These are phyloP conservation scores for Myripristis murdjan DNA, from an alignment of 2,797 vertebrate species.

Conservation along the genomic window DNA sequence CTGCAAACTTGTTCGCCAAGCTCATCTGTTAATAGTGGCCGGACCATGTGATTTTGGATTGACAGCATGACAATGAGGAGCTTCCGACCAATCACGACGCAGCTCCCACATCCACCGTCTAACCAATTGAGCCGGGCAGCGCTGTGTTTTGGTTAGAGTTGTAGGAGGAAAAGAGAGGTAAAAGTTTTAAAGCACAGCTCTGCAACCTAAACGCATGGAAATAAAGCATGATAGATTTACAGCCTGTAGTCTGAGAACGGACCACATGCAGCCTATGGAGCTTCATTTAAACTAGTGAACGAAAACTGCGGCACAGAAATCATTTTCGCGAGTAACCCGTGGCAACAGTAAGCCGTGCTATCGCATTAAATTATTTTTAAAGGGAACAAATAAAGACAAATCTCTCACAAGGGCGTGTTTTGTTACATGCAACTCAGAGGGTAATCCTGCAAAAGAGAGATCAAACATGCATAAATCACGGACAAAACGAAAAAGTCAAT, in stretches of 20 bases:
- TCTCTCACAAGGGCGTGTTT: background rate
- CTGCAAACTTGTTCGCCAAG: slow-evolving; percentile 84
- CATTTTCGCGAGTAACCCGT: background rate
- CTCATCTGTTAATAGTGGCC: slow-evolving; percentile 86
- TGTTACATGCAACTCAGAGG: no score
- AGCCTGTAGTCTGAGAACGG: slow-evolving; percentile 4
- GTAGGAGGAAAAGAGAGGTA: slow-evolving; percentile 59
- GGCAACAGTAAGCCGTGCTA: background rate
- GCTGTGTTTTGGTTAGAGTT: slow-evolving; percentile 67
- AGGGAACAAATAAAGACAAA: background rate
- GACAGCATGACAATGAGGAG: slow-evolving; percentile 91
- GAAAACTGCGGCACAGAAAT: background rate
- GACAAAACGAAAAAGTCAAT: background rate
- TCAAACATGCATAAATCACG: background rate
- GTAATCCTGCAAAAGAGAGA: background rate
- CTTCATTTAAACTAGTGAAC: background rate
- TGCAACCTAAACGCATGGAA: slow-evolving; percentile 6
- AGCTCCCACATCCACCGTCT: slow-evolving; percentile 59
- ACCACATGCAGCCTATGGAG: background rate
- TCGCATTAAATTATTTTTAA: background rate
- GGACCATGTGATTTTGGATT: slow-evolving; percentile 89
- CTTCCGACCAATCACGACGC: slow-evolving; percentile 89
- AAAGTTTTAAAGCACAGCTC: slow-evolving; percentile 69
- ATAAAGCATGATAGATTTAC: slow-evolving; percentile 17
- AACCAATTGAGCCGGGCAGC: slow-evolving; percentile 64